Evolutionary conservation across 2,888 invertebrate species (phyloP).

Genomic region (Xestobium rufovillosum): DNA sequence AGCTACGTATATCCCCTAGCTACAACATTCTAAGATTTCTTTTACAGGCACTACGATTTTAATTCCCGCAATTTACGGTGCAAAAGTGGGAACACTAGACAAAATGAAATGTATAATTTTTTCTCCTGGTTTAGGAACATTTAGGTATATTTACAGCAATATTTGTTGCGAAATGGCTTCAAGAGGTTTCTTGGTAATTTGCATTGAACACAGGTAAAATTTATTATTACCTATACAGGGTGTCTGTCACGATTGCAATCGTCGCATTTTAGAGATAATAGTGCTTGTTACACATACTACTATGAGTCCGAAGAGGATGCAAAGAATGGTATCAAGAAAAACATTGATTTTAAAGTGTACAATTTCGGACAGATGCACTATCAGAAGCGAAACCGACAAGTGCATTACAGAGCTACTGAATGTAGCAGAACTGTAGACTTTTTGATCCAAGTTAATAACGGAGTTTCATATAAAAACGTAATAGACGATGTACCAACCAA

Average conservation of each 20-base stretch:
- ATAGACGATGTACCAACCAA: conserved; percentile 35
- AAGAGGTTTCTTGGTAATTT: conserved; percentile 56
- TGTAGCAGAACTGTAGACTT: conserved; percentile 46
- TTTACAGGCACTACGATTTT: conserved; percentile 41
- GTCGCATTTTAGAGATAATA: conserved; percentile 38
- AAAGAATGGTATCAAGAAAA: conserved; percentile 32
- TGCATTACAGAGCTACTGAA: conserved; percentile 46
- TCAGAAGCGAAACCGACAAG: conserved; percentile 39
- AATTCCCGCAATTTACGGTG: conserved; percentile 49
- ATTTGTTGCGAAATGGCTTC: conserved; percentile 57
- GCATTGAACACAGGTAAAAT: conserved; percentile 55
- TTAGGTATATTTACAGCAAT: conserved; percentile 53
- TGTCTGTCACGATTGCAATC: too few species aligned
- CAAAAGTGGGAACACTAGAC: conserved; percentile 37
- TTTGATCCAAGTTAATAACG: conserved; percentile 45
- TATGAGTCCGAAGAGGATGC: conserved; percentile 39
- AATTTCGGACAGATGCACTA: conserved; percentile 40
- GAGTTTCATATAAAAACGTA: conserved; percentile 44
- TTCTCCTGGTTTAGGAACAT: conserved; percentile 59
- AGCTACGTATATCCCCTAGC: too few species aligned
- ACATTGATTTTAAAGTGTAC: conserved; percentile 35
- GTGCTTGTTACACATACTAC: conserved; percentile 44
- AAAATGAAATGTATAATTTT: conserved; percentile 53
- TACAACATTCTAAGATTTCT: conserved; percentile 3
- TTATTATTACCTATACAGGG: too few species aligned